Percentiles rank a stretch among this genome's conserved stretches.
Evolutionary conservation across 2,113 vertebrate genomes (phyloP).

Genomic region (Clarias magur): DNA sequence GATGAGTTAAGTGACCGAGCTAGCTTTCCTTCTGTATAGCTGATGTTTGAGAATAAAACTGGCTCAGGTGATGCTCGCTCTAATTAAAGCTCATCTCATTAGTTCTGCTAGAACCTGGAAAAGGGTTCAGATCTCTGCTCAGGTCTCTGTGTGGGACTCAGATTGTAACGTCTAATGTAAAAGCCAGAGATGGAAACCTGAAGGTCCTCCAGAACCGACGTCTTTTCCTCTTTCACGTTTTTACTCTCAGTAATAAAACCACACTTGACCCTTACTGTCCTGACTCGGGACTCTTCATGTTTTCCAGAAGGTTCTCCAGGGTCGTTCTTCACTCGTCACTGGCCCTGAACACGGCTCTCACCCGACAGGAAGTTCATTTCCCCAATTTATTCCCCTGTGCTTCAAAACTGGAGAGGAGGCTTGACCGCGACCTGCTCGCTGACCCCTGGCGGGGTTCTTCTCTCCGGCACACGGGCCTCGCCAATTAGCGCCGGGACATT

Average conservation of each 20-base stretch:
- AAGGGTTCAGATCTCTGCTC: background rate
- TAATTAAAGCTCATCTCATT: background rate
- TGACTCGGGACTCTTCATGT: background rate
- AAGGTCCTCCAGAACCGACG: background rate
- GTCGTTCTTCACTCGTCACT: background rate
- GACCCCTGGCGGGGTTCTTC: constrained; percentile 28
- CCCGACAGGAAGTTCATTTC: constrained; percentile 21
- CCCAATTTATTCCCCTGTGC: background rate
- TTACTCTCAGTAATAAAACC: background rate
- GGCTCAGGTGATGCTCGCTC: background rate
- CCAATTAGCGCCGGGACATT: constrained; percentile 29
- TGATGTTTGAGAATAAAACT: background rate
- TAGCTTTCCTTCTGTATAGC: background rate
- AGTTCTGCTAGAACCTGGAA: background rate
- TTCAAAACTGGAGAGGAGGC: constrained; percentile 36
- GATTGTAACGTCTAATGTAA: background rate
- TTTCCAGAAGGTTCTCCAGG: background rate
- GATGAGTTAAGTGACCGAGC: background rate
- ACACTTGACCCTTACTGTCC: too few species aligned
- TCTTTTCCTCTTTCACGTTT: background rate
- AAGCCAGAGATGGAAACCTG: background rate
- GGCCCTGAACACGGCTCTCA: constrained; percentile 28
- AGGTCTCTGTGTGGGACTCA: background rate
- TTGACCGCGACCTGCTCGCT: constrained; percentile 22
- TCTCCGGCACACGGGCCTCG: background rate